phyloP scores from a whole-genome alignment of 2,797 vertebrate species.

The Pantherophis alleghaniensis region DNA sequence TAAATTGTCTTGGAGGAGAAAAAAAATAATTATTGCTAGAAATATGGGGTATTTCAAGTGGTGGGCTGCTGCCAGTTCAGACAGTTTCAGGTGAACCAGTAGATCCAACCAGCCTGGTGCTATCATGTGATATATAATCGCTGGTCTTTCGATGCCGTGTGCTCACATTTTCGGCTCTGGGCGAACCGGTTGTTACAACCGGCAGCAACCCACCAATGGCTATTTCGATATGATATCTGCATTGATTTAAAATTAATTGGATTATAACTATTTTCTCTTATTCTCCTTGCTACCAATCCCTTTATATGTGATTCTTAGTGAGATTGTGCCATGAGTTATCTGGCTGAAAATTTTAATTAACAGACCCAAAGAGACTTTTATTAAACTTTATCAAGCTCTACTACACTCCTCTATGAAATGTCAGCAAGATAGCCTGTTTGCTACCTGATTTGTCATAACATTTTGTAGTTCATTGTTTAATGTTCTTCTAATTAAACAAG shows the following conservation, averaged over 20 bases:
- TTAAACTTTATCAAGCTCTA: background rate
- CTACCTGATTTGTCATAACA: background rate
- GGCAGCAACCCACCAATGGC: no score
- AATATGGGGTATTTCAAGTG: conserved; percentile 42
- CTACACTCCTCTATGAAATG: background rate
- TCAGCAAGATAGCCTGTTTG: background rate
- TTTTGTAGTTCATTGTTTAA: background rate
- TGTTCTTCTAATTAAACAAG: background rate
- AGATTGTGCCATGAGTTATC: background rate
- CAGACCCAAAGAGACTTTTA: background rate
- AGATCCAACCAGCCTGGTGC: no score
- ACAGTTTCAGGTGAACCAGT: no score
- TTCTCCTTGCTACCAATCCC: background rate
- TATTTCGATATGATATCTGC: conserved; percentile 17
- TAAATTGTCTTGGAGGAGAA: conserved; percentile 38
- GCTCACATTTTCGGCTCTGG: no score
- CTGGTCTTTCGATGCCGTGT: no score
- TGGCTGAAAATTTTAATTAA: conserved; percentile 25
- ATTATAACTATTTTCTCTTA: conserved; percentile 34
- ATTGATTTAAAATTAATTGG: conserved; percentile 44
- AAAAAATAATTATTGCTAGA: conserved; percentile 35
- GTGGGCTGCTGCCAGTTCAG: no score
- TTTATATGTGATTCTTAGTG: conserved; percentile 26
- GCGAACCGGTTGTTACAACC: no score
- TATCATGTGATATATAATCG: no score